Percentiles rank a stretch among this genome's conserved stretches.
Conservation (phyloP, 2,888 invertebrate species). For the Diploptera punctata region DNA sequence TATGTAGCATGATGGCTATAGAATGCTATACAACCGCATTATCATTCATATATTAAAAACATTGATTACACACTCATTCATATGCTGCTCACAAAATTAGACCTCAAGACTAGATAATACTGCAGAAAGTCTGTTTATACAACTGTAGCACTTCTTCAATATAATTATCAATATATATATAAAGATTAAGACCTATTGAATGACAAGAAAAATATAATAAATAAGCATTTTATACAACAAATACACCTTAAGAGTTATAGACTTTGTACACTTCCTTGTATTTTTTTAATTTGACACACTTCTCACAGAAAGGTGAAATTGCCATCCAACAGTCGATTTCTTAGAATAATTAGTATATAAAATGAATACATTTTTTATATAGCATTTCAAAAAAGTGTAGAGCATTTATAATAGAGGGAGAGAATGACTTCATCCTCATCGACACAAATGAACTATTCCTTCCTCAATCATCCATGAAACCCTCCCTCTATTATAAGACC, state of each 20-base stretch:
- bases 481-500: too few relatives aligned
- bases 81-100: slow-evolving; percentile 41
- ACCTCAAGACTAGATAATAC: slow-evolving; percentile 45
- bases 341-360: slow-evolving; percentile 28
- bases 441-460: too few relatives aligned
- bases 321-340: slow-evolving; percentile 25
- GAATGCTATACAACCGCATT: slow-evolving; percentile 41
- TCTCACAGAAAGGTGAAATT: slow-evolving; percentile 20
- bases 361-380: slow-evolving; percentile 30
- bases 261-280: slow-evolving; percentile 38
- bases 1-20: slow-evolving; percentile 36
- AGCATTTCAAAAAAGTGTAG: slow-evolving; percentile 12
- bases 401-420: too few relatives aligned
- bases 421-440: too few relatives aligned
- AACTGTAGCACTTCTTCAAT: slow-evolving; percentile 18
- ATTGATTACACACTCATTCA: slow-evolving; percentile 42
- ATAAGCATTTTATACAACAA: slow-evolving; percentile 41
- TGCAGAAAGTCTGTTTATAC: slow-evolving; percentile 40
- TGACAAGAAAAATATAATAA: slow-evolving; percentile 40
- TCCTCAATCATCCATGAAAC: too few relatives aligned
- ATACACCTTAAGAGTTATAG: slow-evolving; percentile 39
- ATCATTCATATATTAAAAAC: slow-evolving; percentile 43
- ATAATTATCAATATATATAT: slow-evolving; percentile 39
- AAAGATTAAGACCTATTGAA: slow-evolving; percentile 39
- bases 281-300: slow-evolving; percentile 23